Evolutionary conservation across 2,888 invertebrate genomes (phyloP), one percentile per base, ranked within the genome.

Genomic region (Apeira syringaria): DNA sequence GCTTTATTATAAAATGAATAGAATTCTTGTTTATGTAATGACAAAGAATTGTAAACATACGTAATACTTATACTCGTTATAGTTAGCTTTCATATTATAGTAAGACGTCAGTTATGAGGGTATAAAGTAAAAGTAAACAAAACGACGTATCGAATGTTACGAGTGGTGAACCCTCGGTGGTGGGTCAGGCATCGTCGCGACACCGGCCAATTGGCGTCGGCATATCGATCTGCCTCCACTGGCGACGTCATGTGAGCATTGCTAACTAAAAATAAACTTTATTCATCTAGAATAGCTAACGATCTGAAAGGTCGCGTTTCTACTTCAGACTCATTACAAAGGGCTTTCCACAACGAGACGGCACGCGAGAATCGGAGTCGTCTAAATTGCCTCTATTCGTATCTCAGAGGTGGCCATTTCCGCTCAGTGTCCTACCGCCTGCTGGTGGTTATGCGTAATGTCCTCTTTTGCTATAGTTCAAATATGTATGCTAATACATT

Each of bases 371-470:
- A 42, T 61, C 59, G 56, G 60, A 60, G 54, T 52, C 61, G 61
- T 50, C 54, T 70, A 72, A 71, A 72, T 77, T 74, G 65, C 56
- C 61, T 61, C 53, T 59, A 53, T 63, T 67, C 54, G 50, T 54
- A 62, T 58, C 67, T 72, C 70, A 62, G 76, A 79, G 75, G 80
- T 79, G 76, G 61, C 64, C 67, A 79, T 80, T 79, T 86, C 85
- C 85, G 79, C 67, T 73, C 60, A 61, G 41, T 48, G 64, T 67
- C 61, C 64, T 68, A 63, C 59, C 63, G 65, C 56, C 67, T 61
- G 67, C 57, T 61, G 64, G 61, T 70, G 62, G 61, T 63, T 72
- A 59, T 65, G 53, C 46, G 48, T 46, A 49, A n/a, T n/a, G n/a
- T n/a, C n/a, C n/a, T n/a, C n/a, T n/a, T n/a, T n/a, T n/a, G n/a